Conservation (phyloP, 2,113 vertebrate genomes). For the Varanus salvator region DNA sequence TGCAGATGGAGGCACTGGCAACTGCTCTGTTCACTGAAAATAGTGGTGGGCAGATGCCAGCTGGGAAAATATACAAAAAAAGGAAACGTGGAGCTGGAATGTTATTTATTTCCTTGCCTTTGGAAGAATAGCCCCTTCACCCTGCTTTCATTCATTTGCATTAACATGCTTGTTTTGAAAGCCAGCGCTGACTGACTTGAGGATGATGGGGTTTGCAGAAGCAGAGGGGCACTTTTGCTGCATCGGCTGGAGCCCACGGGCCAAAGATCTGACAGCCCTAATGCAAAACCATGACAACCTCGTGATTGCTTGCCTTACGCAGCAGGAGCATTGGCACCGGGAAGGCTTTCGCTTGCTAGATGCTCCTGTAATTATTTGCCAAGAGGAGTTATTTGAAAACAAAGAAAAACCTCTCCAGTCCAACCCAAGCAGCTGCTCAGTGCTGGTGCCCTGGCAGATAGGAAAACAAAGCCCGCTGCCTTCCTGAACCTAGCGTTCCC, state of each 20-base stretch:
- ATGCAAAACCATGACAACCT: conserved; percentile 18
- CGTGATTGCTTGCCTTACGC: conserved; percentile 9
- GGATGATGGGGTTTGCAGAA: background rate
- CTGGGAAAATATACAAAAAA: conserved; percentile 3
- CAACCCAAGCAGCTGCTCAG: background rate
- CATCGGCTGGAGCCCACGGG: background rate
- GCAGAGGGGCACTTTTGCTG: background rate
- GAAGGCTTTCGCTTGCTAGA: background rate
- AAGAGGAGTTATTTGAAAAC: conserved; percentile 9
- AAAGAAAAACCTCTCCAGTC: conserved; percentile 19
- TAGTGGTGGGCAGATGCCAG: conserved; percentile 23
- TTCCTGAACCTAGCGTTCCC: background rate
- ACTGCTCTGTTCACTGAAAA: conserved; percentile 16
- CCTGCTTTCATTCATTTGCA: background rate
- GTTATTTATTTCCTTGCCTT: background rate
- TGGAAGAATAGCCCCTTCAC: background rate
- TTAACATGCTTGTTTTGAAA: background rate
- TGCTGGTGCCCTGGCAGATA: background rate
- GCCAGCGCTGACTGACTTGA: background rate
- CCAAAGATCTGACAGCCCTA: conserved; percentile 18
- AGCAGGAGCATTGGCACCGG: background rate
- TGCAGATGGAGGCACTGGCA: conserved; percentile 31
- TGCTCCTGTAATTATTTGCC: background rate
- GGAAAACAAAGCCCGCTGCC: background rate
- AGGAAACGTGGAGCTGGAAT: background rate